Evolutionary conservation across 2,113 vertebrate species (phyloP).

Genomic region (Tragelaphus strepsiceros): DNA sequence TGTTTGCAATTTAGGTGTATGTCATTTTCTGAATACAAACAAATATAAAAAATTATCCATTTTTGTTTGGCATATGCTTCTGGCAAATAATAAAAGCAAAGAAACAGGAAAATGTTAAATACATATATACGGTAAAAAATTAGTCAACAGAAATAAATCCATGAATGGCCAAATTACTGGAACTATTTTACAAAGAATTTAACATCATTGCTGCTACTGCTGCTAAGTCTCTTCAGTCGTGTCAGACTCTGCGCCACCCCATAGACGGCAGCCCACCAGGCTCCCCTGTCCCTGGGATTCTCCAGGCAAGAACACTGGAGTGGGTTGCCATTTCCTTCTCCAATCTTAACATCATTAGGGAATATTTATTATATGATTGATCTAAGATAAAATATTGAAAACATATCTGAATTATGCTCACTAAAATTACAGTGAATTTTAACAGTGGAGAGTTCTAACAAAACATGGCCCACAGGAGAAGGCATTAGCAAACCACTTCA

Average conservation of each 20-base stretch:
- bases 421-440: neutral
- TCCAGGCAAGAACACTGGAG: too few species aligned
- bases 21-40: neutral
- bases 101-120: neutral
- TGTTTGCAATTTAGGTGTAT: neutral
- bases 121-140: neutral
- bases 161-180: neutral
- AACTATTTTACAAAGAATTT: neutral
- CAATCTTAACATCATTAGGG: neutral
- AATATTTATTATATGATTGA: neutral
- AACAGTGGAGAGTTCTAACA: neutral
- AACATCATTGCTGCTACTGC: neutral
- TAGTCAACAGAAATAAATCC: neutral
- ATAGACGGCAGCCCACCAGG: too few species aligned
- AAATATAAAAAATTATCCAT: neutral
- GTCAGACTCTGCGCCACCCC: too few species aligned
- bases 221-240: too few species aligned
- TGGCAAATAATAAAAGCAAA: neutral
- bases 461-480: neutral
- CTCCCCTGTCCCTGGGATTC: too few species aligned
- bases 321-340: too few species aligned
- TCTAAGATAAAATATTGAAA: neutral
- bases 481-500: neutral
- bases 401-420: neutral
- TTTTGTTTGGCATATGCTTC: neutral